Conservation (phyloP, 2,113 vertebrate genomes). For the Thermophis baileyi region DNA sequence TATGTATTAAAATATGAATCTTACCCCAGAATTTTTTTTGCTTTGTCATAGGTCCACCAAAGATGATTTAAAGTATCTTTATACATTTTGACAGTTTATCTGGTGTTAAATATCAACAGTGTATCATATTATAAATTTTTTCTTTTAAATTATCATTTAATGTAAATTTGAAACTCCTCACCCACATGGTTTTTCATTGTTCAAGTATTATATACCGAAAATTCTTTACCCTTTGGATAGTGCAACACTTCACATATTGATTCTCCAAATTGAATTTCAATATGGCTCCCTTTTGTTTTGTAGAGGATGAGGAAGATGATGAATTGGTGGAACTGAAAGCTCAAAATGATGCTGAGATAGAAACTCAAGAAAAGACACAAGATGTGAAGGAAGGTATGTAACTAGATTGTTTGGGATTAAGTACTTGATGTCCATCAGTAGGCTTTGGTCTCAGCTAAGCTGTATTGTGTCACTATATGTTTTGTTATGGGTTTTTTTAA, state of each 20-base stretch:
- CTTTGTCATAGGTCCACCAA: no score
- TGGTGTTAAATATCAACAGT: no score
- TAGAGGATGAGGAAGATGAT: conserved; percentile 95
- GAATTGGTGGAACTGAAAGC: conserved; percentile 85
- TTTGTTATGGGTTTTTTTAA: neutral
- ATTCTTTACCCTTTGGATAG: neutral
- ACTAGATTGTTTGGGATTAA: conserved; percentile 22
- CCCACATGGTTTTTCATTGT: no score
- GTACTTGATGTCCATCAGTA: neutral
- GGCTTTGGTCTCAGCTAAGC: neutral
- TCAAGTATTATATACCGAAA: no score
- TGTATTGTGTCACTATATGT: neutral
- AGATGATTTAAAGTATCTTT: no score
- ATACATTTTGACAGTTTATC: no score
- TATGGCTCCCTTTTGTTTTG: conserved; percentile 39
- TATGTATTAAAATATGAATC: no score
- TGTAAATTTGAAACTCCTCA: no score
- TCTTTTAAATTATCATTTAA: no score
- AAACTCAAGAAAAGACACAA: conserved; percentile 83
- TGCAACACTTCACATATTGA: neutral
- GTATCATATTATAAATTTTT: no score
- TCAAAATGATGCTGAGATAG: conserved; percentile 78
- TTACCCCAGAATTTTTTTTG: no score
- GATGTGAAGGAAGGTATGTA: conserved; percentile 87
- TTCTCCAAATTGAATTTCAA: neutral